Evolutionary conservation across 2,888 invertebrate genomes (phyloP).

Genomic region (Tetragonula carbonaria): DNA sequence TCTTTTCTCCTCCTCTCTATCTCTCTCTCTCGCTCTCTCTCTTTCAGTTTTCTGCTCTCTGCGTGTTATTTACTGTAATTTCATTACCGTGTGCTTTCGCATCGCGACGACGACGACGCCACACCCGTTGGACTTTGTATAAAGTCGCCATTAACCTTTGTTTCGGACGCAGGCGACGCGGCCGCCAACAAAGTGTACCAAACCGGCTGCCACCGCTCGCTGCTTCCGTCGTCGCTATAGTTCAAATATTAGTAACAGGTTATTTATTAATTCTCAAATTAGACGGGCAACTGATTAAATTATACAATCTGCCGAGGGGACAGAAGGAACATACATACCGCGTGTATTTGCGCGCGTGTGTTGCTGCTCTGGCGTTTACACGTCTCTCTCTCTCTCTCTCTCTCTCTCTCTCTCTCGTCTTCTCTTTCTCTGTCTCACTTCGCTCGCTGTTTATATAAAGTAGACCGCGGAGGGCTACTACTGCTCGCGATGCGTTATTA

Average conservation of each 20-base stretch:
- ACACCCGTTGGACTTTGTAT: conserved; percentile 53
- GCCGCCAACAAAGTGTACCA: not conserved
- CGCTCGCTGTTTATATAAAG: conserved; percentile 10
- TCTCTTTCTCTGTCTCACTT: too few species aligned
- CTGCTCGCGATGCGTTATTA: conserved; percentile 33
- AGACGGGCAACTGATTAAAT: conserved; percentile 44
- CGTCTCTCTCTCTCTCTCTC: too few species aligned
- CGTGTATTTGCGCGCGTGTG: not conserved
- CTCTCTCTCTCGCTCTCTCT: not conserved
- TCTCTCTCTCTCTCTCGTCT: too few species aligned
- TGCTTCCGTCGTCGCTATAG: not conserved
- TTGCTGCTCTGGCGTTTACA: not conserved
- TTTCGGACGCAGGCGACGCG: conserved; percentile 24
- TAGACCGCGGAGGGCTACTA: not conserved
- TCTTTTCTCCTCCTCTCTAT: not conserved
- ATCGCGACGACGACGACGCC: conserved; percentile 29
- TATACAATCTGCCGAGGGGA: not conserved
- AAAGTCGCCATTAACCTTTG: conserved; percentile 68
- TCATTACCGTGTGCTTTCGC: conserved; percentile 60
- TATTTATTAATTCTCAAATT: conserved; percentile 61
- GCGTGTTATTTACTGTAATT: conserved; percentile 67
- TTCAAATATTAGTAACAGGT: conserved; percentile 54
- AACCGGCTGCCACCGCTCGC: too few species aligned
- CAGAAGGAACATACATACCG: not conserved
- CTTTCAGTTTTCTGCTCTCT: not conserved